Base-by-base conservation (phyloP, 2,888 invertebrate species). In the Pyrgus malvae region DNA sequence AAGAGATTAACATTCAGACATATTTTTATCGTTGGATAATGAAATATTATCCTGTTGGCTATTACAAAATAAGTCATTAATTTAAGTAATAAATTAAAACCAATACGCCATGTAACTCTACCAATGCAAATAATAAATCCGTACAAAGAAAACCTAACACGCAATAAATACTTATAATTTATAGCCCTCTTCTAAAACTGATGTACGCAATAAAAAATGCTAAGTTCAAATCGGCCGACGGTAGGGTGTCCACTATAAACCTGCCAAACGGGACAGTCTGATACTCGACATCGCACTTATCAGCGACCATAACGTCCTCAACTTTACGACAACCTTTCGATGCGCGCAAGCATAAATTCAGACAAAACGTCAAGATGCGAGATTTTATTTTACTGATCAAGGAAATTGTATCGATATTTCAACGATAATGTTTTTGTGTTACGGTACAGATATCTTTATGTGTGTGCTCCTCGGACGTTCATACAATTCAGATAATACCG, bases 331-430 rank as follows among this genome's bases (percentile, higher is more conserved):
- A 83, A 69, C 76, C 78, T 76, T 74, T 76, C 76, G 64, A 68
- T 72, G 73, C 78, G 76, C 79, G 74, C 73, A 77, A 74, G 78
- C 77, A 85, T 88, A 89, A 88, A 87, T 85, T 84, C 69, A 71
- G 80, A 80, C 77, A 78, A 68, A 83, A 82, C 80, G 86, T 84
- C 86, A 83, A 74, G 74, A 72, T 66, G 69, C 72, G 74, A 76
- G 80, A 84, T 86, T 88, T 87, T 84, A 86, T 87, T 84, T 80
- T 78, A 80, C 84, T 76, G 85, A 89, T 89, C 88, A 86, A 82
- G 84, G 79, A 83, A 85, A 88, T 84, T 83, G 86, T 83, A 83
- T 84, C 86, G 83, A 86, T 88, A 88, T 83, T 84, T 87, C 84
- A 86, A 76, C 74, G 81, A 84, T 86, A 87, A 83, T 80, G 83